Evolutionary conservation across 2,113 vertebrate species (phyloP), one percentile per base, ranked within the genome.

Genomic region (Lophura nycthemera): DNA sequence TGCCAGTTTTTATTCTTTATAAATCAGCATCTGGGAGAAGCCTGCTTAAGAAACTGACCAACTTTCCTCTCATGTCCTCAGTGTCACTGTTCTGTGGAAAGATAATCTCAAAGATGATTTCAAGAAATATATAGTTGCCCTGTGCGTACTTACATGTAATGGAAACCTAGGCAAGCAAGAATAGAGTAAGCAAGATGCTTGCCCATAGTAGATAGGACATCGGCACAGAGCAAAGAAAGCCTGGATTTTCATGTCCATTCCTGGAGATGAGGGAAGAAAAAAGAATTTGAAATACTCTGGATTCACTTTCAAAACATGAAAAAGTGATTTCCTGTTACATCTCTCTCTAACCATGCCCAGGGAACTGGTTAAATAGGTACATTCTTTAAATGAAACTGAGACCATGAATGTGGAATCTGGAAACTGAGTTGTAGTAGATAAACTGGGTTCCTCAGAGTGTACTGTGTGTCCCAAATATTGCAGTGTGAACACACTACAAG

Each of bases 361-460:
- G 4, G 5, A 59, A 86, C 79, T 0, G 60, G 32, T 24, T 65
- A 66, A 70, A 70, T 18, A 86, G 25, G 13, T 34, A 80, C 22
- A 48, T 21, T 4, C 22, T 30, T 30, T 59, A 40, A 7, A 61
- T 36, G 36, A 82, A 91, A 52, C 11, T 38, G 11, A 56, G 29
- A 77, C 57, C 0, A 0, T 17, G 16, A 2, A 1, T 36, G 27
- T 52, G 30, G 25, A 86, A 59, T 6, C 59, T 0, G 0, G 34
- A 81, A 79, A 60, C 12, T 32, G 17, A 74, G 18, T 52, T 86
- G 38, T 75, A 21, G 74, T 36, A 43, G 30, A 80, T 5, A 66
- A 82, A 73, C 4, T 36, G 21, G 3, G 10, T 36, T 80, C 36
- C 43, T 66, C 69, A 59, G 24, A 59, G n/a, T 24, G 61, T 11